Evolutionary conservation across 2,888 invertebrate genomes (phyloP).

Genomic region (Digitonthophagus gazella): DNA sequence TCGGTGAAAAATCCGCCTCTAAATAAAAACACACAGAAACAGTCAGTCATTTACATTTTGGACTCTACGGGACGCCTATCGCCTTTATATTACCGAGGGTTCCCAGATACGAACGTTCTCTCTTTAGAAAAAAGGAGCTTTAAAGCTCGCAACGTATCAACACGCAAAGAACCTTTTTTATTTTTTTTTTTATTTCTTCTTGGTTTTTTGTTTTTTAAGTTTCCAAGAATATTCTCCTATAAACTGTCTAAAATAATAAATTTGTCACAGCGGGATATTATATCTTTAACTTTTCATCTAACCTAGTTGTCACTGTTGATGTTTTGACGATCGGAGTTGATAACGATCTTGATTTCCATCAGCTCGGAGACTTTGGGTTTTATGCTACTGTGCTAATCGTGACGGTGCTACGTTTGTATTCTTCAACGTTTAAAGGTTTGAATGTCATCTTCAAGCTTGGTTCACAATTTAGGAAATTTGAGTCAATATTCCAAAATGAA

Average conservation of each 20-base stretch:
- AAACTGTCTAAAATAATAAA: not conserved
- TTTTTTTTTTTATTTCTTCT: not conserved
- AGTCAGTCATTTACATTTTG: slow-evolving; percentile 41
- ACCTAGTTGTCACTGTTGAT: not conserved
- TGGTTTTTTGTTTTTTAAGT: not conserved
- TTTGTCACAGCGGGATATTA: not conserved
- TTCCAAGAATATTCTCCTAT: not conserved
- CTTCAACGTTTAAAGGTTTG: no score
- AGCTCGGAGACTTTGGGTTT: no score
- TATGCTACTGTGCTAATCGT: no score
- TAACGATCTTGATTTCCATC: not conserved
- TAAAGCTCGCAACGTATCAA: not conserved
- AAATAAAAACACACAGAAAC: slow-evolving; percentile 13
- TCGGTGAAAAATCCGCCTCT: slow-evolving; percentile 8
- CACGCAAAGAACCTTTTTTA: not conserved
- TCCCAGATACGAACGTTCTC: not conserved
- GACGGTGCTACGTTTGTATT: no score
- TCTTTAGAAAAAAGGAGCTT: not conserved
- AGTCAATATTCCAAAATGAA: no score
- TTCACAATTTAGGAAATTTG: no score
- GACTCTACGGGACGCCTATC: slow-evolving; percentile 40
- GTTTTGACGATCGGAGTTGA: not conserved
- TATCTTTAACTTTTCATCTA: no score
- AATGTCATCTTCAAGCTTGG: no score
- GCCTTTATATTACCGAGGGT: not conserved